Base-by-base conservation (phyloP, 1,140 invertebrate genomes). In the Physella acuta region DNA sequence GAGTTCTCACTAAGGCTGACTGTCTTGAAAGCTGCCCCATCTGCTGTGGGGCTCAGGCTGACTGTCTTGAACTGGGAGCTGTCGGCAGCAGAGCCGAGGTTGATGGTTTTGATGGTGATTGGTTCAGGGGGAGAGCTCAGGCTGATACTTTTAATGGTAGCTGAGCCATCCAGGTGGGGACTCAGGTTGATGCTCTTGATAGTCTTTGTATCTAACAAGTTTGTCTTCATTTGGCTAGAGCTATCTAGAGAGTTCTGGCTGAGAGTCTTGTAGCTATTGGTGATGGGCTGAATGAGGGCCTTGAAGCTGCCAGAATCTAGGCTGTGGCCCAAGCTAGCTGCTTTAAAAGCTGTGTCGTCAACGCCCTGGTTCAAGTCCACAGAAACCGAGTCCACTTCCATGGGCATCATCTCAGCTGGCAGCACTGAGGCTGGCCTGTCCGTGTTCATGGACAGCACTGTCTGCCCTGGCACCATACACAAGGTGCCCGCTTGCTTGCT, bases 341-440 rank as follows among this genome's bases (percentile, higher is more conserved):
- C 49, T 51, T 59, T 63, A 39, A 70, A 58, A 28, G 55, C 66
- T 31, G 17, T 56, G 33, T 68, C 53, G 33, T 68, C 65, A 1
- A 71, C 52, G 5, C 52, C 49, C 31, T 68, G 65, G 39, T 64
- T 73, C 30, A 76, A 59, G 26, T 76, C 75, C n/a, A 76, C 67
- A 60, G 68, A 67, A 20, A 76, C 70, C 61, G 68, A 67, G 56
- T 84, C 82, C 34, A 83, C 72, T 44, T 85, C 85, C 81, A 84
- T 82, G 24, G 81, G 78, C 28, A 61, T 71, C 28, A 53, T 62
- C n/a, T 71, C 71, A 28, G 69, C 36, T n/a, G 78, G 74, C 28
- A 80, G 76, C 16, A 81, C 81, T 33, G 85, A 85, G 3, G 84
- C 70, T 14, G 85, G 83, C n/a, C 80, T 61, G 64, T 80, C 77